A percentile compares a stretch with the other conserved stretches of the same genome.
These are phyloP conservation scores for Strix occidentalis DNA, from an alignment of 2,797 vertebrate species.

Conservation along the genomic window DNA sequence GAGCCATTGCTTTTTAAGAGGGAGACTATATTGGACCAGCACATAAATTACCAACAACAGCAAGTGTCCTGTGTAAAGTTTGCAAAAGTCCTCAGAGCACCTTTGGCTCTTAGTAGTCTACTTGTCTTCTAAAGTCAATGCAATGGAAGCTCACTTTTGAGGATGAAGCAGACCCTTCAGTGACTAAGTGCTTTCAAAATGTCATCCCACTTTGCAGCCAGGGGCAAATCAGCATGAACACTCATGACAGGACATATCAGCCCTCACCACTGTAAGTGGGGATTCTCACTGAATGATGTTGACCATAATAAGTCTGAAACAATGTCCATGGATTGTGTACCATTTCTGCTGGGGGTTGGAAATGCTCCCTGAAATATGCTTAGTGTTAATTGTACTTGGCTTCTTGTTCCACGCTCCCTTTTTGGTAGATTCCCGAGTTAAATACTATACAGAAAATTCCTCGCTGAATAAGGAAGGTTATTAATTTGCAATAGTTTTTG, in stretches of 20 bases:
- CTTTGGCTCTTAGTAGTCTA: background rate
- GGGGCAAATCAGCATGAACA: background rate
- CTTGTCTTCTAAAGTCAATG: background rate
- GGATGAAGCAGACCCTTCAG: background rate
- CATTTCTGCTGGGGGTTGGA: background rate
- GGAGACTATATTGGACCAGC: background rate
- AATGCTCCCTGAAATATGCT: background rate
- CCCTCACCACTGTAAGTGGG: background rate
- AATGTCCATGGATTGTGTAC: accelerated
- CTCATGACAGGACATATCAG: background rate
- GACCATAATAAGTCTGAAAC: background rate
- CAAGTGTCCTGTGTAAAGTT: background rate
- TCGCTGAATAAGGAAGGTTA: background rate
- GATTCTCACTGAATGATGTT: background rate
- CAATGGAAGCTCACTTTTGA: background rate
- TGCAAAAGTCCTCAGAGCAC: background rate
- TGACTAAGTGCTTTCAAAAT: background rate
- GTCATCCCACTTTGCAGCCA: background rate
- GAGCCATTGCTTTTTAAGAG: background rate
- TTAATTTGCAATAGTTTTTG: background rate
- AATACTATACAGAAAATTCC: background rate
- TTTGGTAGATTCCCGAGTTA: background rate
- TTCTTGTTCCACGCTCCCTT: background rate
- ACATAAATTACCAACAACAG: background rate
- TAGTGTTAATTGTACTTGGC: background rate